Percentiles rank a stretch among this genome's conserved stretches.
These are phyloP conservation scores for Apodemia mormo DNA, from an alignment of 2,888 invertebrate genomes.

Conservation along the genomic window DNA sequence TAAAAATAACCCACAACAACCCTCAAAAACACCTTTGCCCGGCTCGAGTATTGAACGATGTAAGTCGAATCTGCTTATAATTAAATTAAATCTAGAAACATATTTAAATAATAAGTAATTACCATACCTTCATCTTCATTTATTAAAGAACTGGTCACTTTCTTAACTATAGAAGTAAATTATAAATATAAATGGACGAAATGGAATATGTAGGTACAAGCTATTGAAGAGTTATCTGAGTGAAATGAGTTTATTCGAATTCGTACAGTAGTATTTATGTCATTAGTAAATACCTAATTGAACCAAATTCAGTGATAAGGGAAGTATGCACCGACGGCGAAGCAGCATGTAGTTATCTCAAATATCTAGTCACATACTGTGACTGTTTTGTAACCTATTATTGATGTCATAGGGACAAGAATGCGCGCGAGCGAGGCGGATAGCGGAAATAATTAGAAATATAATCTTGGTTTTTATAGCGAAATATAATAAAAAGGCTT, in stretches of 20 bases:
- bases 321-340: slow-evolving; percentile 23
- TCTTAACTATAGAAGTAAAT: background rate
- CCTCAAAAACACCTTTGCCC: no score
- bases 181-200: background rate
- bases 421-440: background rate
- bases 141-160: background rate
- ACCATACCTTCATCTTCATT: slow-evolving; percentile 2
- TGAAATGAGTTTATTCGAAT: background rate
- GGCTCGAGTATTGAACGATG: no score
- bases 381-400: background rate
- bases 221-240: background rate
- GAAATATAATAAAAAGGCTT: no score
- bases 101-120: background rate
- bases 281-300: slow-evolving; percentile 8
- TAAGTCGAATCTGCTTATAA: no score
- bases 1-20: no score
- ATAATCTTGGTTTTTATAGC: no score
- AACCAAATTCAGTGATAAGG: slow-evolving; percentile 23
- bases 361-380: slow-evolving; percentile 20
- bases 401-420: background rate
- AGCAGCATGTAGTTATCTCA: slow-evolving; percentile 35
- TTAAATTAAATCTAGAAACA: no score
- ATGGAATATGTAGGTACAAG: background rate
- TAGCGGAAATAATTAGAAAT: no score
- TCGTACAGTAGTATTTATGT: slow-evolving; percentile 3